Conservation (phyloP, 2,888 invertebrate species). For the Rosalia funebris region DNA sequence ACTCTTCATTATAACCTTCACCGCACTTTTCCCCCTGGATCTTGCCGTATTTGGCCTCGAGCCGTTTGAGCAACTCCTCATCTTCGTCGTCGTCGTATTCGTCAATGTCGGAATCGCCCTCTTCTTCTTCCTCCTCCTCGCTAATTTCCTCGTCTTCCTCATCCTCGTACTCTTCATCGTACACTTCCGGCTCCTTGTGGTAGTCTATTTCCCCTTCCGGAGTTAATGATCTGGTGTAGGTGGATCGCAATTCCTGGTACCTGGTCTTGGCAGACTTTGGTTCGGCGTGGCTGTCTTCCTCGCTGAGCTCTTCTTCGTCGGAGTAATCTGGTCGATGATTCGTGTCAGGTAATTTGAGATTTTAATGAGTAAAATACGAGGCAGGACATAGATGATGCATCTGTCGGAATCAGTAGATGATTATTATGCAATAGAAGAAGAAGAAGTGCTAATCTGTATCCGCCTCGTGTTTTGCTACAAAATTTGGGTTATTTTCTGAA, state of each 20-base stretch:
- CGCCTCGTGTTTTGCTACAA: too few relatives aligned
- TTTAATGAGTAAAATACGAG: too few relatives aligned
- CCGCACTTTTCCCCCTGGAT: slow-evolving; percentile 64
- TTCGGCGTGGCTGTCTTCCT: slow-evolving; percentile 49
- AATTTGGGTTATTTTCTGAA: too few relatives aligned
- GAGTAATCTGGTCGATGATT: slow-evolving; percentile 52
- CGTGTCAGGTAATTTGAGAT: too few relatives aligned
- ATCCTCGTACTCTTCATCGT: slow-evolving; percentile 61
- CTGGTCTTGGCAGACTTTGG: slow-evolving; percentile 51
- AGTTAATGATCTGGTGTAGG: slow-evolving; percentile 57
- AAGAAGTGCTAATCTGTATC: too few relatives aligned
- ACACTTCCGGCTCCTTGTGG: slow-evolving; percentile 44
- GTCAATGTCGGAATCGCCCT: slow-evolving; percentile 65
- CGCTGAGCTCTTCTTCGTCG: slow-evolving; percentile 61
- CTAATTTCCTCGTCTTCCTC: slow-evolving; percentile 63
- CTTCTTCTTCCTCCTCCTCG: slow-evolving; percentile 59
- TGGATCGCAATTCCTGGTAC: slow-evolving; percentile 59
- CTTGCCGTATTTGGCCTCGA: slow-evolving; percentile 80
- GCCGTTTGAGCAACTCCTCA: slow-evolving; percentile 73
- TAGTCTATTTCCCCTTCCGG: slow-evolving; percentile 55
- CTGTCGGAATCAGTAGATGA: too few relatives aligned
- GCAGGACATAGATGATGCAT: too few relatives aligned
- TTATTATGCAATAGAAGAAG: too few relatives aligned
- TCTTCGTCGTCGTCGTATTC: slow-evolving; percentile 72
- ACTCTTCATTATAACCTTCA: background rate